Percentiles rank a stretch among this genome's conserved stretches.
phyloP scores from a whole-genome alignment of 2,888 invertebrate species.

The Ennomos quercinarius region DNA sequence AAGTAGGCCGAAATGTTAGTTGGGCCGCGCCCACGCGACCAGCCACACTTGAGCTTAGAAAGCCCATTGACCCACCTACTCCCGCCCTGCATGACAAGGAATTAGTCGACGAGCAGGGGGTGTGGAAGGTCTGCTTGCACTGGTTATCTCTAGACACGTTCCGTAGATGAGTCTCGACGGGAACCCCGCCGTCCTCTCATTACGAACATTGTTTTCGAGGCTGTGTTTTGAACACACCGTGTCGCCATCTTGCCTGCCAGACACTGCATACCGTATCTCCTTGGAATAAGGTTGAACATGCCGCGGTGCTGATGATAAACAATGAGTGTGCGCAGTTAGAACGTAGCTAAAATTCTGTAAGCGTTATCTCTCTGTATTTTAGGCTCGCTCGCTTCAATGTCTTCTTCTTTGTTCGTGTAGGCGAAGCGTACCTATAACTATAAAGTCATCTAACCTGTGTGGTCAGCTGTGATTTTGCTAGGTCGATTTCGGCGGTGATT shows the following conservation, averaged over 20 bases:
- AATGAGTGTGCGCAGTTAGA: conserved; percentile 46
- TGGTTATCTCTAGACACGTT: conserved; percentile 56
- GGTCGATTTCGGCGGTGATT: not conserved
- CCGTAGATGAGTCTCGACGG: conserved; percentile 63
- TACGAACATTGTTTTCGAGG: conserved; percentile 63
- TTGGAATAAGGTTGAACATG: conserved; percentile 41
- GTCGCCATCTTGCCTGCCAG: conserved; percentile 37
- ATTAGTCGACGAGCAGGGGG: conserved; percentile 37
- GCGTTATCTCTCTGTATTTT: conserved; percentile 34
- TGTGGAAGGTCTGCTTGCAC: conserved; percentile 45
- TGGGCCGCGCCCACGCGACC: conserved; percentile 59
- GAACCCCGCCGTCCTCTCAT: conserved; percentile 65
- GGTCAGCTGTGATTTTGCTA: not conserved
- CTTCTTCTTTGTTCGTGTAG: conserved; percentile 24
- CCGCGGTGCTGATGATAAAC: conserved; percentile 31
- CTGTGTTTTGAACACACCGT: conserved; percentile 60
- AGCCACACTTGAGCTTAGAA: conserved; percentile 53
- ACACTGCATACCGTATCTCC: conserved; percentile 44
- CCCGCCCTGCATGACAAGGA: conserved; percentile 46
- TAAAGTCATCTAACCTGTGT: too few relatives aligned
- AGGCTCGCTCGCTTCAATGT: conserved; percentile 26
- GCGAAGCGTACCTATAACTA: not conserved
- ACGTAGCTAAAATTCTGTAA: conserved; percentile 43
- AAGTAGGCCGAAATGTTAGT: conserved; percentile 68
- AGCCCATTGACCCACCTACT: conserved; percentile 65